Conservation (phyloP, 2,888 invertebrate genomes). For the Tortricodes alternella region DNA sequence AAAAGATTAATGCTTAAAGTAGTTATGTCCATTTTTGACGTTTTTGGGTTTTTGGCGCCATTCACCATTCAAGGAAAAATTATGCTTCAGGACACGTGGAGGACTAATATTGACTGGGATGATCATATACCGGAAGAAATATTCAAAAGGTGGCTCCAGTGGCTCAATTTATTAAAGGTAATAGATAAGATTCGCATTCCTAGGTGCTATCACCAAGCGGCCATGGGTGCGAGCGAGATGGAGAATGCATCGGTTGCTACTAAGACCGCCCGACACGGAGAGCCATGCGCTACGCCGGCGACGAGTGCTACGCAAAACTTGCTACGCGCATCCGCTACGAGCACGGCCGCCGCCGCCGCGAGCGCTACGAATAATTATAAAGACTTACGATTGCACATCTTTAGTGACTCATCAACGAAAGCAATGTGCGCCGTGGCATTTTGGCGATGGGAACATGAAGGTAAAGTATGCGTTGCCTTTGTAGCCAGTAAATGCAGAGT, state of each 20-base stretch:
- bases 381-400: background rate
- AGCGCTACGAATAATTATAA: background rate
- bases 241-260: background rate
- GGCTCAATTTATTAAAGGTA: background rate
- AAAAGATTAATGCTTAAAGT: conserved; percentile 34
- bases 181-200: background rate
- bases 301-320: background rate
- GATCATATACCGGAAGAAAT: background rate
- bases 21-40: conserved; percentile 38
- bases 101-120: background rate
- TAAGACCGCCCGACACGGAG: background rate
- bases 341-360: background rate
- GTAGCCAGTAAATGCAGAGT: background rate
- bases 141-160: background rate
- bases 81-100: background rate
- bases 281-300: background rate
- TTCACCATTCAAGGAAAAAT: conserved; percentile 33
- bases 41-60: conserved; percentile 37
- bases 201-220: background rate
- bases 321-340: background rate
- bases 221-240: background rate
- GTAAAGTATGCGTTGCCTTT: background rate
- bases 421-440: background rate
- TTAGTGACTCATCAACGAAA: background rate
- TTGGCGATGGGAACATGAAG: background rate